Evolutionary conservation across 2,888 invertebrate species (phyloP).

Genomic region (Leucophenga montana): DNA sequence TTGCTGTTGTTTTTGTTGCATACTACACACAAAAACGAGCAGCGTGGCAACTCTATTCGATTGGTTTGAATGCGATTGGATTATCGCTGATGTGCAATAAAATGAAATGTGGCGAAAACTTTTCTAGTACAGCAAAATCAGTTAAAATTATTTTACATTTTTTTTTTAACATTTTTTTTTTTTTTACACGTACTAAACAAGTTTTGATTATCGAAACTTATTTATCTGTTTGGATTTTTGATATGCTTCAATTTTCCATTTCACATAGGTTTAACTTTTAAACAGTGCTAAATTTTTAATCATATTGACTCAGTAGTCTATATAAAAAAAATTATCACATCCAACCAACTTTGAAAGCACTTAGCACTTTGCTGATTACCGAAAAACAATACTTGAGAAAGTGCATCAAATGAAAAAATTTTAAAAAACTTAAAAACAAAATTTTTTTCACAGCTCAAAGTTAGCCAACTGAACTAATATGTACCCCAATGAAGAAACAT

Average conservation of each 20-base stretch:
- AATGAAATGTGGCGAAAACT: conserved; percentile 50
- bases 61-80: conserved; percentile 54
- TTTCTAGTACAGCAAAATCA: conserved; percentile 30
- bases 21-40: background rate
- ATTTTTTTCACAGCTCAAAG: too few relatives aligned
- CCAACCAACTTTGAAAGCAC: too few relatives aligned
- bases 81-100: conserved; percentile 61
- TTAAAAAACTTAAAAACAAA: too few relatives aligned
- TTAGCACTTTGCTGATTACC: too few relatives aligned
- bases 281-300: too few relatives aligned
- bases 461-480: too few relatives aligned
- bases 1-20: background rate
- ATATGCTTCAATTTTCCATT: background rate
- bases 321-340: too few relatives aligned
- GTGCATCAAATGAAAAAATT: too few relatives aligned
- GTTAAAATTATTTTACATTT: background rate
- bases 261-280: background rate
- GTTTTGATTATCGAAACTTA: background rate
- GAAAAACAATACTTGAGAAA: too few relatives aligned
- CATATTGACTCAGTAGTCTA: too few relatives aligned
- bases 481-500: too few relatives aligned
- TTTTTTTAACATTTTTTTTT: background rate
- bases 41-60: conserved; percentile 3
- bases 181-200: too few relatives aligned
- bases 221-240: background rate